Percentiles rank a stretch among this genome's conserved stretches.
These are phyloP conservation scores for Agapostemon virescens DNA, from an alignment of 2,888 invertebrate species.

Conservation along the genomic window DNA sequence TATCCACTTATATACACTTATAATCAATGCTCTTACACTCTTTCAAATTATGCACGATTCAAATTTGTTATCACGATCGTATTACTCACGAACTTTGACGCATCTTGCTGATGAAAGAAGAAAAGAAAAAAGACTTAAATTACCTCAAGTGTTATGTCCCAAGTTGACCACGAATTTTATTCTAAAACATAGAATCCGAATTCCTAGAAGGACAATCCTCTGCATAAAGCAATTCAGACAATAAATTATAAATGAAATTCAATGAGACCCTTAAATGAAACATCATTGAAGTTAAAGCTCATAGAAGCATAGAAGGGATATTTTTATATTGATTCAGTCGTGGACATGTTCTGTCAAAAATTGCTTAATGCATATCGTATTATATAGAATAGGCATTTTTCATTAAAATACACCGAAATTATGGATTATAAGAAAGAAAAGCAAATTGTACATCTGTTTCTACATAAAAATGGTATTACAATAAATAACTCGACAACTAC, in stretches of 20 bases:
- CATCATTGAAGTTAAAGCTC: slow-evolving; percentile 58
- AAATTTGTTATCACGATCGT: slow-evolving; percentile 41
- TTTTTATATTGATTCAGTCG: slow-evolving; percentile 77
- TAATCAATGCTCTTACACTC: slow-evolving; percentile 45
- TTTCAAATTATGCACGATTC: slow-evolving; percentile 40
- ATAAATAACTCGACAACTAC: slow-evolving; percentile 14
- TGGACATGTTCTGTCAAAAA: slow-evolving; percentile 54
- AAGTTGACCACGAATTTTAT: slow-evolving; percentile 51
- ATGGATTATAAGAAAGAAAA: slow-evolving; percentile 28
- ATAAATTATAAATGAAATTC: slow-evolving; percentile 73
- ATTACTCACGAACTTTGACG: slow-evolving; percentile 29
- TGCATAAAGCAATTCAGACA: slow-evolving; percentile 78
- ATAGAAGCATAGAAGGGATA: slow-evolving; percentile 76
- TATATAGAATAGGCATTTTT: slow-evolving; percentile 49
- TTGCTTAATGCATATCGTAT: slow-evolving; percentile 60
- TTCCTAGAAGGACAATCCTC: slow-evolving; percentile 75
- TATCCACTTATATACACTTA: slow-evolving; percentile 44
- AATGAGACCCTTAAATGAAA: slow-evolving; percentile 61
- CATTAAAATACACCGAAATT: slow-evolving; percentile 41
- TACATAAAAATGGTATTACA: slow-evolving; percentile 42
- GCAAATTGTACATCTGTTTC: slow-evolving; percentile 30
- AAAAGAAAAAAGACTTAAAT: slow-evolving; percentile 42
- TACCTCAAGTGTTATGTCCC: slow-evolving; percentile 53
- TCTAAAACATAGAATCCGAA: slow-evolving; percentile 63
- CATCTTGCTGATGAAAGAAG: slow-evolving; percentile 31